Percentiles rank a stretch among this genome's conserved stretches.
phyloP scores from a whole-genome alignment of 53 echinoderm and acorn worm species.

The Glandiceps talaboti region DNA sequence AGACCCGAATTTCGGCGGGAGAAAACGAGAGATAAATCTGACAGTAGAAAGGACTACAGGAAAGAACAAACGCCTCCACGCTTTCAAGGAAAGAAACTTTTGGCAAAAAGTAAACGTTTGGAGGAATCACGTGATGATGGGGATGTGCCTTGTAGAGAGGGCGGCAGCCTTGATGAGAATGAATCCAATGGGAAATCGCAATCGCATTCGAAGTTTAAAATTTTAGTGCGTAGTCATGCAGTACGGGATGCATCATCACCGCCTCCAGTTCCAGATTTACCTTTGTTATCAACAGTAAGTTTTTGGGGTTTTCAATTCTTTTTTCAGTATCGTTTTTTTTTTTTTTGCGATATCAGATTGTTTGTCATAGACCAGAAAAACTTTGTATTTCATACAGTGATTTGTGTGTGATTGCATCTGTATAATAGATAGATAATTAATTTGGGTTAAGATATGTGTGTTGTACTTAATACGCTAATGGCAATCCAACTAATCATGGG shows the following conservation, averaged over 20 bases:
- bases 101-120: not conserved
- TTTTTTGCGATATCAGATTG: too few species aligned
- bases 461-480: too few species aligned
- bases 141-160: not conserved
- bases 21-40: not conserved
- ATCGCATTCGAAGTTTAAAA: not conserved
- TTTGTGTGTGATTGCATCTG: too few species aligned
- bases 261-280: slow-evolving; percentile 72
- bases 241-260: slow-evolving; percentile 87
- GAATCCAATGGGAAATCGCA: not conserved
- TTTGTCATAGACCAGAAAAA: too few species aligned
- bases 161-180: not conserved
- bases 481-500: too few species aligned
- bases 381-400: too few species aligned
- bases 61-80: not conserved
- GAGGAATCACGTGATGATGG: not conserved
- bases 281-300: slow-evolving; percentile 3
- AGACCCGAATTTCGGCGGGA: not conserved
- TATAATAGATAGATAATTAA: too few species aligned
- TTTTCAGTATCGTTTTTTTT: too few species aligned
- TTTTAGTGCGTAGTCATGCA: slow-evolving; percentile 57
- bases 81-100: not conserved
- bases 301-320: not conserved
- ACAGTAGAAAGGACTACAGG: not conserved
- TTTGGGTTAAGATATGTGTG: too few species aligned